phyloP scores from a whole-genome alignment of 1,140 invertebrate species.

The Bombus fervidus region DNA sequence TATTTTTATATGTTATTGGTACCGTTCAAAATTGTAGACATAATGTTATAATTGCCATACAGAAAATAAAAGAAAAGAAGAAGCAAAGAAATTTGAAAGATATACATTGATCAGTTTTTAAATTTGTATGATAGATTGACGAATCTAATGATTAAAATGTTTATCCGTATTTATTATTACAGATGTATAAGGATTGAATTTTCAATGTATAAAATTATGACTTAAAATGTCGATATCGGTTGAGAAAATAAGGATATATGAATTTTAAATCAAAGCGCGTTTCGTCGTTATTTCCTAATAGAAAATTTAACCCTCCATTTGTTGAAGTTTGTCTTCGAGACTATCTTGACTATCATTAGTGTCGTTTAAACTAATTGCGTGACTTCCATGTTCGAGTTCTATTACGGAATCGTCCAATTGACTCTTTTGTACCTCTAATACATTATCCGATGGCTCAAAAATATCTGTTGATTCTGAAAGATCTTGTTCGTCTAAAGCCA shows the following conservation, averaged over 20 bases:
- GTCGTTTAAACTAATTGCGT: constrained; percentile 77
- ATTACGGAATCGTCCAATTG: constrained; percentile 70
- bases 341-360: constrained; percentile 80
- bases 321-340: constrained; percentile 79
- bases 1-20: constrained; percentile 3
- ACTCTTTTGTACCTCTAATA: constrained; percentile 62
- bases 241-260: not conserved
- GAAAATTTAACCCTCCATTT: constrained; percentile 78
- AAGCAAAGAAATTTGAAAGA: constrained; percentile 16
- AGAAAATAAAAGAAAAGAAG: not conserved
- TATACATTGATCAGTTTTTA: not conserved
- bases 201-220: constrained; percentile 10
- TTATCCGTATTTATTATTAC: not conserved
- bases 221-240: not conserved
- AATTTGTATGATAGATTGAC: not conserved
- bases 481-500: constrained; percentile 64
- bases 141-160: constrained; percentile 3
- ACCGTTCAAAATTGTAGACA: not conserved
- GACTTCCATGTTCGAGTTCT: constrained; percentile 67
- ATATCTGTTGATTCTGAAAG: constrained; percentile 72
- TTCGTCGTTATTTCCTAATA: not conserved
- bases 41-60: not conserved
- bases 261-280: not conserved
- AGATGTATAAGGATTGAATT: constrained; percentile 7
- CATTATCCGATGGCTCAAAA: constrained; percentile 71